Conservation (phyloP, 1,140 invertebrate species). For the Homalodisca vitripennis region DNA sequence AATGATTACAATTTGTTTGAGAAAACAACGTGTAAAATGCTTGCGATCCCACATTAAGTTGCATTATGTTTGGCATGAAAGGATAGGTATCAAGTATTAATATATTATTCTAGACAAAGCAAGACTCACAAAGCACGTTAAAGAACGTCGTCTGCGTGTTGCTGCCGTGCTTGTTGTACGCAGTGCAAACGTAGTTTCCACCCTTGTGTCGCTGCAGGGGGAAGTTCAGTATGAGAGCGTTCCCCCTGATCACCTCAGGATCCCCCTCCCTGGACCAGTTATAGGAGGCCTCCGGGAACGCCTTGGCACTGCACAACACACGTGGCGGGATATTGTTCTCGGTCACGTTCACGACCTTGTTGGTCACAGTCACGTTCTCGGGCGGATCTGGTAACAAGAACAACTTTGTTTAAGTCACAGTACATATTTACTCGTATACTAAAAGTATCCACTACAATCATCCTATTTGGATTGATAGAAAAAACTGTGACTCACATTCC, state of each 20-base stretch:
- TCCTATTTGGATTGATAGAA: not conserved
- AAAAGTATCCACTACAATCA: too few relatives aligned
- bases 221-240: conserved; percentile 57
- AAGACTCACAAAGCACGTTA: conserved; percentile 77
- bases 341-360: conserved; percentile 67
- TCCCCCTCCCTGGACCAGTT: conserved; percentile 61
- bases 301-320: conserved; percentile 73
- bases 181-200: conserved; percentile 74
- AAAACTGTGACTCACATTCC: conserved; percentile 70
- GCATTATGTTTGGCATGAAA: too few relatives aligned
- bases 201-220: conserved; percentile 60
- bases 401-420: not conserved
- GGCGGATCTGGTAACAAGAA: conserved; percentile 70
- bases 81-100: too few relatives aligned
- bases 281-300: conserved; percentile 68
- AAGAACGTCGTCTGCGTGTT: conserved; percentile 62
- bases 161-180: conserved; percentile 71
- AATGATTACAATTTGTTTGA: too few relatives aligned
- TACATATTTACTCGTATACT: too few relatives aligned
- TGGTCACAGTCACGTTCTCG: conserved; percentile 75
- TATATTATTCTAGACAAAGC: too few relatives aligned
- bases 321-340: conserved; percentile 73
- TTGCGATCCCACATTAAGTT: too few relatives aligned
- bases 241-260: conserved; percentile 50
- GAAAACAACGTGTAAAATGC: too few relatives aligned